Conservation (phyloP, 2,888 invertebrate genomes). For the Hydropsyche betteni region DNA sequence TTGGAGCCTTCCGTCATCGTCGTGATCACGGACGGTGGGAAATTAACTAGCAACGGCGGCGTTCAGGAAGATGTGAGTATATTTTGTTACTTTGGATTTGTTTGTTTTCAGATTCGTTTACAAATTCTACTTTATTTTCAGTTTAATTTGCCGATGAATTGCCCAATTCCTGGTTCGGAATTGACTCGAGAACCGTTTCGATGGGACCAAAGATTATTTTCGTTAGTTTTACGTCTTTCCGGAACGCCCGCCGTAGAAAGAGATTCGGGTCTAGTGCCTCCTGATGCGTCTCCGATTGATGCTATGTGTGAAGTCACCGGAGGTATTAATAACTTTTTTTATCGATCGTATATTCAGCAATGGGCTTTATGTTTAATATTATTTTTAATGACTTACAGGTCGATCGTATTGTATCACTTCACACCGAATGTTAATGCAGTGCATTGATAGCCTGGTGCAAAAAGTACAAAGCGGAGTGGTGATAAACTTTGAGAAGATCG, state of each 20-base stretch:
- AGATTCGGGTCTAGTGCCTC: constrained; percentile 89
- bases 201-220: constrained; percentile 99
- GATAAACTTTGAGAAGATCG: constrained; percentile 96
- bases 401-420: constrained; percentile 95
- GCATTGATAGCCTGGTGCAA: constrained; percentile 95
- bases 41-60: constrained; percentile 84
- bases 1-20: constrained; percentile 97
- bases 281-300: constrained; percentile 94
- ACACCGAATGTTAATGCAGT: constrained; percentile 94
- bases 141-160: constrained; percentile 92
- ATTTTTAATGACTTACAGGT: constrained; percentile 63
- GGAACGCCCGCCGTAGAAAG: constrained; percentile 90
- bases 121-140: constrained; percentile 57
- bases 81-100: constrained; percentile 59
- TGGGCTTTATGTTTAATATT: not conserved
- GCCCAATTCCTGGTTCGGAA: constrained; percentile 94
- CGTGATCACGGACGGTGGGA: constrained; percentile 97
- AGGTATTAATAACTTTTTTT: constrained; percentile 67
- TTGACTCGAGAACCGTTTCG: constrained; percentile 98
- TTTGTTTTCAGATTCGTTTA: not conserved
- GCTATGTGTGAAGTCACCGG: constrained; percentile 99
- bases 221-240: constrained; percentile 89
- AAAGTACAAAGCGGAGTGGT: constrained; percentile 98
- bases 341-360: not conserved
- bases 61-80: constrained; percentile 84